Evolutionary conservation across 2,888 invertebrate genomes (phyloP), one percentile per base, ranked within the genome.

Genomic region (Cheilosia vulpina): DNA sequence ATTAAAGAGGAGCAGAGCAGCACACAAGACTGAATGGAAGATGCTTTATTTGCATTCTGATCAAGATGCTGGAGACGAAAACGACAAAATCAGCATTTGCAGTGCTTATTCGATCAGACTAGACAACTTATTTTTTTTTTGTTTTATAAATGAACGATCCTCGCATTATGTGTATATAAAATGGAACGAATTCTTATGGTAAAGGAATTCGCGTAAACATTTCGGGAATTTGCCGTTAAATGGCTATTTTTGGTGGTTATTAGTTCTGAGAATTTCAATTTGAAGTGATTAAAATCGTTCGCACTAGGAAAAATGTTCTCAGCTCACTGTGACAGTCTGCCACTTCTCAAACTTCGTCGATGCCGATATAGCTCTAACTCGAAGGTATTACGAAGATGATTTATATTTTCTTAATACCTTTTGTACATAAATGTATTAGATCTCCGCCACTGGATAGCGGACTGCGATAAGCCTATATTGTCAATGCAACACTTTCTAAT

Each of bases 201-300:
- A 60, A 27, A 19, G 45, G 34, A 66, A 72, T 72, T 66, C 19
- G 50, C 57, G 52, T 52, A 71, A 17, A 71, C n/a, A 63, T 73
- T 57, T 68, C 62, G 31, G 50, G n/a, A 57, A 71, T 58, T 52
- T 76, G 47, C 71, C 55, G 65, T 71, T 66, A 58, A 27, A 66
- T 52, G 17, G 68, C 66, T 82, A 71, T 82, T 82, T 82, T 41
- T 21, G 71, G 76, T 66, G 71, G 31, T 82, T 76, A 82, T 76
- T 65, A 71, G 60, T 34, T 71, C 47, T 19, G 9, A 47, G 17
- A 52, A 66, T 77, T 66, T 65, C 21, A 58, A 53, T 81, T 57
- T 53, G 34, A 17, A 62, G 21, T 11, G 24, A 75, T 75, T 43
- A 57, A 60, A 24, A 68, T 47, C 5, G 21, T 24, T 17, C 15